Conservation (phyloP, 2,888 invertebrate genomes). For the Melipona beecheii region DNA sequence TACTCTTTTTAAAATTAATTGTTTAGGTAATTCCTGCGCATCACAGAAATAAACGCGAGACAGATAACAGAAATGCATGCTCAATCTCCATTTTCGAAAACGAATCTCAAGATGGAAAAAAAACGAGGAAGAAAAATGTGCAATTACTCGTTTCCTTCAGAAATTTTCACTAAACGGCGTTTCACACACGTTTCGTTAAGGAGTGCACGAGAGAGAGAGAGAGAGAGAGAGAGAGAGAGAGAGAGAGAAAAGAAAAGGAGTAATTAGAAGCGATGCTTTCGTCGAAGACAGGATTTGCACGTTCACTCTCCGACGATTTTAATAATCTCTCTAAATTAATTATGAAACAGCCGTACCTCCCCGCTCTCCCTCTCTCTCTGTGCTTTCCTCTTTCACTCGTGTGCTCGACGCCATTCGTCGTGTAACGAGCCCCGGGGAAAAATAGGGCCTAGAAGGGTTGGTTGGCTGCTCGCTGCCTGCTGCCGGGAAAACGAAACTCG, state of each 20-base stretch:
- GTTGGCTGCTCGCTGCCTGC: constrained; percentile 5
- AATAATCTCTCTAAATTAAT: constrained; percentile 64
- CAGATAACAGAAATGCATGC: too few species aligned
- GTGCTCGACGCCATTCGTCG: constrained; percentile 41
- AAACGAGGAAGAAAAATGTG: not conserved
- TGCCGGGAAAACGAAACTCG: constrained; percentile 59
- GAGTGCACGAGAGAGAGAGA: not conserved
- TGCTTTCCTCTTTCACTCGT: not conserved
- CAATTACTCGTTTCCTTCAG: not conserved
- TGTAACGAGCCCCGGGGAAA: constrained; percentile 55
- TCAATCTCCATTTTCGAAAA: not conserved
- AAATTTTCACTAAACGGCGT: not conserved
- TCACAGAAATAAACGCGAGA: too few species aligned
- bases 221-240: too few species aligned
- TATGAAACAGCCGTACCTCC: constrained; percentile 33
- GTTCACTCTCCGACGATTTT: constrained; percentile 40
- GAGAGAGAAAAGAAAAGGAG: constrained; percentile 16
- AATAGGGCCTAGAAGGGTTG: constrained; percentile 64
- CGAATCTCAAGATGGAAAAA: not conserved
- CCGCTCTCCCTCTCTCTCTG: not conserved
- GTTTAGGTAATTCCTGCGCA: too few species aligned
- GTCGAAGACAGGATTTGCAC: constrained; percentile 34
- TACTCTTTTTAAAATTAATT: too few species aligned
- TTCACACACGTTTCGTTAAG: not conserved
- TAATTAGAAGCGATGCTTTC: constrained; percentile 39